Evolutionary conservation across 2,113 vertebrate species (phyloP).

Genomic region (Apaloderma vittatum): DNA sequence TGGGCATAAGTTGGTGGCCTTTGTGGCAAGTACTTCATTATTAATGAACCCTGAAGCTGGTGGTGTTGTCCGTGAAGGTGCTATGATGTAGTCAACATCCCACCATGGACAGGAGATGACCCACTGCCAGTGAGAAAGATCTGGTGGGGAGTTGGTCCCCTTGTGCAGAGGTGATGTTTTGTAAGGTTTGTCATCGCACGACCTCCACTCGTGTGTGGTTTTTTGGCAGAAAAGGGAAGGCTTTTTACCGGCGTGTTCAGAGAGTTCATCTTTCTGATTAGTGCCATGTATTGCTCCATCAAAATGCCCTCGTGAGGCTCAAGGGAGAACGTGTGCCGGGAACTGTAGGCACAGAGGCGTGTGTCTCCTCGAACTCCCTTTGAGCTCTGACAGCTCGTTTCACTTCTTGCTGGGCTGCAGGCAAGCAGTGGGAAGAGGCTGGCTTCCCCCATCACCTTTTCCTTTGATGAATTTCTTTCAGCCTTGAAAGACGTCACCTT

Average conservation of each 20-base stretch:
- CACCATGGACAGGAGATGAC: background rate
- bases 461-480: background rate
- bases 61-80: background rate
- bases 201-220: accelerated
- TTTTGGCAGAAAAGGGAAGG: background rate
- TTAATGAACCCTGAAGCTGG: background rate
- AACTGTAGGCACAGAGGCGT: background rate
- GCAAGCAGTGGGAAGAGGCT: background rate
- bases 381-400: background rate
- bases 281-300: background rate
- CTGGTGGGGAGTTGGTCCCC: accelerated
- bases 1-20: background rate
- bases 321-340: background rate
- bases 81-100: background rate
- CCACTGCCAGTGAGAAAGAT: background rate
- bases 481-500: background rate
- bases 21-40: background rate
- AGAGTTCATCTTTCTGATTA: background rate
- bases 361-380: background rate
- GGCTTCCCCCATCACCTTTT: background rate
- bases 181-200: background rate
- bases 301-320: background rate
- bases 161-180: background rate
- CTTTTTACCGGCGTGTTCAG: background rate
- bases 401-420: background rate